Percentiles rank a stretch among this genome's conserved stretches.
Evolutionary conservation across 2,113 vertebrate species (phyloP).

Genomic region (Paedocypris sp.): DNA sequence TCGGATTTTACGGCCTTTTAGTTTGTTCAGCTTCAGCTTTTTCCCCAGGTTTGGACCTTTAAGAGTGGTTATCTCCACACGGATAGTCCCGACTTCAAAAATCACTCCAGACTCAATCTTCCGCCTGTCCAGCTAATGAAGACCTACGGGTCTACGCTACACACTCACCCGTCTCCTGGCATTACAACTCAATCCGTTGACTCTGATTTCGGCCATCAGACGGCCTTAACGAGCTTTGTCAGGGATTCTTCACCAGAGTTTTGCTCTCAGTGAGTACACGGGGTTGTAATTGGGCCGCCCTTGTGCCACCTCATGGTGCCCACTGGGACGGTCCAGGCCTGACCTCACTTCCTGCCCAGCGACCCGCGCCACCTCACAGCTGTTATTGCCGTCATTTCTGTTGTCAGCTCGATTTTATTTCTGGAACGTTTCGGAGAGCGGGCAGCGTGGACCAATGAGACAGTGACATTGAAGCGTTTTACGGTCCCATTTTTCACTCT

Average conservation of each 20-base stretch:
- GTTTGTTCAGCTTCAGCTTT: neutral
- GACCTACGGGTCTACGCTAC: neutral
- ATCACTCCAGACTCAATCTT: neutral
- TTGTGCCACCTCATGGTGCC: conserved; percentile 5
- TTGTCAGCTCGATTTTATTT: conserved; percentile 27
- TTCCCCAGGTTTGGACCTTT: neutral
- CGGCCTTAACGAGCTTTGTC: too few relatives aligned
- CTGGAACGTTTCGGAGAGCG: conserved; percentile 22
- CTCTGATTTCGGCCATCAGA: too few relatives aligned
- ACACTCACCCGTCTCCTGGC: neutral
- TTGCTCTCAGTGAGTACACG: neutral
- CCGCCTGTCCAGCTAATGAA: conserved; percentile 1
- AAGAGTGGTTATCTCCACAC: neutral
- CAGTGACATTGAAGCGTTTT: conserved; percentile 26
- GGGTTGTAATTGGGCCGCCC: neutral
- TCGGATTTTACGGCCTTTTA: conserved; percentile 11
- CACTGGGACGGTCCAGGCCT: neutral
- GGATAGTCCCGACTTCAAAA: neutral
- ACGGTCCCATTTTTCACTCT: conserved; percentile 27
- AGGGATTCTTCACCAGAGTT: neutral
- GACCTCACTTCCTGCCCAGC: conserved; percentile 12
- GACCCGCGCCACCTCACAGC: neutral
- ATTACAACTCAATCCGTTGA: too few relatives aligned
- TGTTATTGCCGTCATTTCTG: conserved; percentile 7
- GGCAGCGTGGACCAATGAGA: conserved; percentile 10